Evolutionary conservation across 2,888 invertebrate genomes (phyloP).

Genomic region (Reticulitermes lucifugus): DNA sequence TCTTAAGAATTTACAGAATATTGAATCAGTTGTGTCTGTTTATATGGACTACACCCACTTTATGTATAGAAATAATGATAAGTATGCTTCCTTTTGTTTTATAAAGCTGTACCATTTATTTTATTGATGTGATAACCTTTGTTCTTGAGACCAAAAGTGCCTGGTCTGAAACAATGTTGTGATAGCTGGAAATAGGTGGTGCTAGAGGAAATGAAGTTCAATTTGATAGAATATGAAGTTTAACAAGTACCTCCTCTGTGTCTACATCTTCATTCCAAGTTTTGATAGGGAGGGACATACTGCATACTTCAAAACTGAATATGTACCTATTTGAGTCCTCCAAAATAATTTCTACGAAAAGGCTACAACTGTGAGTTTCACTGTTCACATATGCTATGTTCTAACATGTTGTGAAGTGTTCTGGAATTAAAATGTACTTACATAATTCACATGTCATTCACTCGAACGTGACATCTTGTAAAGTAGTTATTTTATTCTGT

Average conservation of each 20-base stretch:
- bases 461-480: not conserved
- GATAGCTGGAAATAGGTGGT: conserved; percentile 11
- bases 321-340: not conserved
- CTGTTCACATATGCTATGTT: not conserved
- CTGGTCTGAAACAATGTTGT: conserved; percentile 27
- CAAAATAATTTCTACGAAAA: not conserved
- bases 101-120: not conserved
- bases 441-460: conserved; percentile 3
- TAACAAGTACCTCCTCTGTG: no score
- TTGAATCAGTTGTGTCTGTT: not conserved
- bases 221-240: not conserved
- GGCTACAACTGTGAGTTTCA: not conserved
- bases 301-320: not conserved
- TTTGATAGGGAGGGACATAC: not conserved
- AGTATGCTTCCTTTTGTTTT: not conserved
- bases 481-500: conserved; percentile 3
- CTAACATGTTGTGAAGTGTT: not conserved
- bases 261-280: not conserved
- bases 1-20: not conserved
- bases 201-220: not conserved
- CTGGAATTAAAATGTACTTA: conserved; percentile 1
- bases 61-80: not conserved
- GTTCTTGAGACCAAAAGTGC: conserved; percentile 12
- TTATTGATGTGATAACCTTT: not conserved
- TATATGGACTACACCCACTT: not conserved